Conservation (phyloP, 2,797 vertebrate genomes). For the Vultur gryphus region DNA sequence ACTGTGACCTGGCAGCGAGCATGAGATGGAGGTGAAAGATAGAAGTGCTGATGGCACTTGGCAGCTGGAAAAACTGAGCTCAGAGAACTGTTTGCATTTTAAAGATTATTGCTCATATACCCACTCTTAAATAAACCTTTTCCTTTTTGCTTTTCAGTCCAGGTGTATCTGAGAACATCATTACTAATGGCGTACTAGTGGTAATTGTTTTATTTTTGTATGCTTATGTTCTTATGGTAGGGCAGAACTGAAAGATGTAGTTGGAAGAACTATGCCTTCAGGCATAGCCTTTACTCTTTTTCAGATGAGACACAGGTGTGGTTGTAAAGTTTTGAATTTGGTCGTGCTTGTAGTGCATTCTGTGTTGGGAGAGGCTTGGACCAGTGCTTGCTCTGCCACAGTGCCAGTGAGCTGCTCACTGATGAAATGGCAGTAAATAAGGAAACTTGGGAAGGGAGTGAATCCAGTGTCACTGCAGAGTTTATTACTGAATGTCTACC, state of each 20-base stretch:
- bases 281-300: neutral
- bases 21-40: accelerated
- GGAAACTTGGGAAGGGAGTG: neutral
- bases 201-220: neutral
- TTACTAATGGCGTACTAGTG: conserved; percentile 52
- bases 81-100: neutral
- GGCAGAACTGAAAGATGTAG: neutral
- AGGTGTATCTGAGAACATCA: conserved; percentile 40
- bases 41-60: neutral
- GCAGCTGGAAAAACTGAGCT: neutral
- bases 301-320: neutral
- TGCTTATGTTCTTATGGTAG: neutral
- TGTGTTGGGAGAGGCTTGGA: neutral
- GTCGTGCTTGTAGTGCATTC: neutral
- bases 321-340: neutral
- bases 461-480: neutral
- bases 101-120: neutral
- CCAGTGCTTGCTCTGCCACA: neutral
- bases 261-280: neutral
- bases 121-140: neutral
- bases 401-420: neutral
- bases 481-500: neutral
- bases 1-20: neutral
- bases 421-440: neutral
- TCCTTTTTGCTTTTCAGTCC: conserved; percentile 39